Base-by-base conservation (phyloP, 2,797 vertebrate genomes). In the Gephyroberyx darwinii region DNA sequence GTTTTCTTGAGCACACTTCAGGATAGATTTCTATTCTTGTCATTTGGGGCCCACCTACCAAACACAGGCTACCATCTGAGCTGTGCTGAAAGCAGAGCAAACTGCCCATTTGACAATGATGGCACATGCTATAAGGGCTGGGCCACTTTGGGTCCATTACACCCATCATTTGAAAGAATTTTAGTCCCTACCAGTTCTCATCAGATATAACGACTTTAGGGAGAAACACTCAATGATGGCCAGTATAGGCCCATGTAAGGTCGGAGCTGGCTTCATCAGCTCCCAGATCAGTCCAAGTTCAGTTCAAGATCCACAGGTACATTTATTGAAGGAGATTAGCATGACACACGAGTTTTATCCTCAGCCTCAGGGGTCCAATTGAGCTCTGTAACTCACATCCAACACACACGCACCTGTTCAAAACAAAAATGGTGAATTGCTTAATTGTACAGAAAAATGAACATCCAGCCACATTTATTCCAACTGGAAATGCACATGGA, bases 361-460 rank as follows among this genome's bases (percentile, higher is more conserved):
- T 74, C 5, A 55, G 2, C 50, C 13, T 54, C 4, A 39, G 47
- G 13, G 1, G 5, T 31, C 5, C 65, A 59, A 65, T 20, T 0
- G 33, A 35, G 33, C 33, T 35, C 33, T 35, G 33, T 2, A 7
- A 30, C 22, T 22, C 14, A 12, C 48, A n/a, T 60, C 41, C 3
- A 39, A n/a, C 68, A 57, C 59, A 48, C 8, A 47, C 16, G 14
- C 12, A 52, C 47, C 47, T 77, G 62, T 41, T 69, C 13, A 56
- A 43, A 35, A 51, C 54, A 69, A 65, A 71, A 63, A 50, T 5
- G 1, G 13, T 57, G 16, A 0, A 59, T 50, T 55, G 75, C 67
- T 62, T 59, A 77, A 83, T 71, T 69, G 20, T 30, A 43, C 55
- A 64, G 64, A 76, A 65, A 71, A 74, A 52, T 69, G 9, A 45